Conservation (phyloP, 2,888 invertebrate species). For the Drosophila greeni region DNA sequence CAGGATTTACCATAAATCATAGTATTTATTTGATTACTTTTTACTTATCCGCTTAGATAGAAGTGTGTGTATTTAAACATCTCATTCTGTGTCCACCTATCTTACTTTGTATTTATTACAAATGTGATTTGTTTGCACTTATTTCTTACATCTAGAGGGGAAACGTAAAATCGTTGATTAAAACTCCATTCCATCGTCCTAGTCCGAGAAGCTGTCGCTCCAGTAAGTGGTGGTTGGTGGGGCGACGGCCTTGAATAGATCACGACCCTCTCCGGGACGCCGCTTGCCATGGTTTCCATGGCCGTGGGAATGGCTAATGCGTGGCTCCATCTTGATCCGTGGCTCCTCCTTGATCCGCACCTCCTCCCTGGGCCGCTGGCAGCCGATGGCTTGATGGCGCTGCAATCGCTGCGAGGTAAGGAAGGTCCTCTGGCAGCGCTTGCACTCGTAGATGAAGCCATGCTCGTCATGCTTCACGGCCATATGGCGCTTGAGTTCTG, state of each 20-base stretch:
- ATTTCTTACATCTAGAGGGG: conserved; percentile 22
- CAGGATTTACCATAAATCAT: conserved; percentile 8
- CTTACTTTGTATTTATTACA: conserved; percentile 42
- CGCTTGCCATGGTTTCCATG: conserved; percentile 42
- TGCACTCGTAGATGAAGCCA: conserved; percentile 73
- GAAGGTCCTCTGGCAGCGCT: conserved; percentile 77
- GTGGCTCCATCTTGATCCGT: conserved; percentile 20
- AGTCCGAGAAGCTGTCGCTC: conserved; percentile 80
- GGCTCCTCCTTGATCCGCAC: conserved; percentile 27
- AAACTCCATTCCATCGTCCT: conserved; percentile 43
- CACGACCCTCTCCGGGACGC: conserved; percentile 73
- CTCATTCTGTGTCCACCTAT: conserved; percentile 15
- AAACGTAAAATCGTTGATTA: conserved; percentile 38
- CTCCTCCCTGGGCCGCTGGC: conserved; percentile 49
- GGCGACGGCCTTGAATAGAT: conserved; percentile 79
- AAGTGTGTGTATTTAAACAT: conserved; percentile 17
- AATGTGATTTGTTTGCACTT: conserved; percentile 38
- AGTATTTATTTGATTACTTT: conserved; percentile 17
- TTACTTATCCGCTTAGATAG: conserved; percentile 18
- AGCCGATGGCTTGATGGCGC: conserved; percentile 69
- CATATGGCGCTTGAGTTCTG: conserved; percentile 76
- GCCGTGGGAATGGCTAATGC: conserved; percentile 22
- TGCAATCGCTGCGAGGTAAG: conserved; percentile 71
- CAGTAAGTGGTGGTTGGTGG: conserved; percentile 79
- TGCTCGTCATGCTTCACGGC: conserved; percentile 73